These are phyloP conservation scores for Leucopsar rothschildi DNA, from an alignment of 2,113 vertebrate species.

Conservation along the genomic window DNA sequence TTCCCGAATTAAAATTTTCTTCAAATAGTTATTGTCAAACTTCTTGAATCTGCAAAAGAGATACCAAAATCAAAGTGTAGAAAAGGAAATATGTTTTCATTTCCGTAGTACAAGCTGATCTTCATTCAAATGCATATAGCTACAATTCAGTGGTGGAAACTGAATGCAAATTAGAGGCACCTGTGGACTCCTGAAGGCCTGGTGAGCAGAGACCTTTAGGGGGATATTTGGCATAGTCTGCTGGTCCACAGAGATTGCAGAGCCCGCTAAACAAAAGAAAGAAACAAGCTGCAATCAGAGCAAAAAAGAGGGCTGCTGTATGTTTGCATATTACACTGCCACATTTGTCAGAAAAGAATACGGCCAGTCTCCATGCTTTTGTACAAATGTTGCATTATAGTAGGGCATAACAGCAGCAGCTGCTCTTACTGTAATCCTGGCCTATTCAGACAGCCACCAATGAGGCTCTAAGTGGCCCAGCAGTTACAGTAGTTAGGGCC, in stretches of 20 bases:
- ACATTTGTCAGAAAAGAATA: conserved; percentile 36
- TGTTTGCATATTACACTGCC: neutral
- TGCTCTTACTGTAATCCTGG: conserved; percentile 44
- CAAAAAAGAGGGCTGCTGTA: neutral
- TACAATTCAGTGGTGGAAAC: neutral
- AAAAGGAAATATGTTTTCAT: neutral
- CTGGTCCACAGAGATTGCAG: conserved; percentile 1
- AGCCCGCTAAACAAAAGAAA: conserved; percentile 50
- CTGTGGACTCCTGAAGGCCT: conserved; percentile 1
- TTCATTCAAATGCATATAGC: neutral
- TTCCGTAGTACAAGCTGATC: neutral
- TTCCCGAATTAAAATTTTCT: conserved; percentile 86
- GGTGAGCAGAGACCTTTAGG: neutral
- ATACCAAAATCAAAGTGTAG: neutral
- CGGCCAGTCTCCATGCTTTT: neutral
- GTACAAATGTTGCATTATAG: conserved; percentile 31
- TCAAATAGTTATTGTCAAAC: conserved; percentile 88
- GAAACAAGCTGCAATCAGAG: conserved; percentile 58
- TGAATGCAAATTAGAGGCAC: neutral
- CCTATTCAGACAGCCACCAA: conserved; percentile 50
- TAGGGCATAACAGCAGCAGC: conserved; percentile 37
- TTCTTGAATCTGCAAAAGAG: conserved; percentile 84
- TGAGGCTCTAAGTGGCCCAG: conserved; percentile 29
- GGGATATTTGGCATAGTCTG: neutral
- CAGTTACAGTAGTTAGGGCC: conserved; percentile 59